Conservation (phyloP, 1,140 invertebrate genomes). For the Aleiodes sp. region DNA sequence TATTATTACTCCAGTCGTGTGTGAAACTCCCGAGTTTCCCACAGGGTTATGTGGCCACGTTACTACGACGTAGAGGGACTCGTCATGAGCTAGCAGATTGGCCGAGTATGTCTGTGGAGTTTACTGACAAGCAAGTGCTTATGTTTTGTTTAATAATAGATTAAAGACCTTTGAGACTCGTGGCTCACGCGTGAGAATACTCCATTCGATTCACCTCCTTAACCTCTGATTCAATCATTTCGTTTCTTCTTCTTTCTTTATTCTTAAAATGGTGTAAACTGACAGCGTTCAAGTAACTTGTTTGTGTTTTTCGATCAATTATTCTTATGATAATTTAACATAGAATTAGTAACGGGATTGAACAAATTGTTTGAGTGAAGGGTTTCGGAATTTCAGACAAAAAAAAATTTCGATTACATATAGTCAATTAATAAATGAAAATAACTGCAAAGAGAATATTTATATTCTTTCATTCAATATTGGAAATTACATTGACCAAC, state of each 20-base stretch:
- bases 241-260: not conserved
- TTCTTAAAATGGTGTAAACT: not conserved
- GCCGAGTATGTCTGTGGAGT: not conserved
- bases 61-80: slow-evolving; percentile 20
- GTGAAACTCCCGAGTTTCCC: slow-evolving; percentile 48
- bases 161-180: slow-evolving; percentile 4
- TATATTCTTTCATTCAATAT: no score
- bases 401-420: no score
- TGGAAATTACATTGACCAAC: no score
- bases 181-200: slow-evolving; percentile 7
- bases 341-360: no score
- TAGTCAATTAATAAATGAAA: no score
- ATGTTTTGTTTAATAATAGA: slow-evolving; percentile 31
- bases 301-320: not conserved
- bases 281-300: not conserved
- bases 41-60: slow-evolving; percentile 31
- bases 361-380: no score
- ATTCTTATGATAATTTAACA: no score
- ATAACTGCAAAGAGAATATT: no score
- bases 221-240: not conserved
- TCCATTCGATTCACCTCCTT: not conserved
- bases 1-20: slow-evolving; percentile 39
- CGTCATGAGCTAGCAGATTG: not conserved
- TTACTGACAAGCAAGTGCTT: slow-evolving; percentile 23
- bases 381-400: no score